phyloP scores from a whole-genome alignment of 1,140 invertebrate genomes.

The Drosophila dunni region DNA sequence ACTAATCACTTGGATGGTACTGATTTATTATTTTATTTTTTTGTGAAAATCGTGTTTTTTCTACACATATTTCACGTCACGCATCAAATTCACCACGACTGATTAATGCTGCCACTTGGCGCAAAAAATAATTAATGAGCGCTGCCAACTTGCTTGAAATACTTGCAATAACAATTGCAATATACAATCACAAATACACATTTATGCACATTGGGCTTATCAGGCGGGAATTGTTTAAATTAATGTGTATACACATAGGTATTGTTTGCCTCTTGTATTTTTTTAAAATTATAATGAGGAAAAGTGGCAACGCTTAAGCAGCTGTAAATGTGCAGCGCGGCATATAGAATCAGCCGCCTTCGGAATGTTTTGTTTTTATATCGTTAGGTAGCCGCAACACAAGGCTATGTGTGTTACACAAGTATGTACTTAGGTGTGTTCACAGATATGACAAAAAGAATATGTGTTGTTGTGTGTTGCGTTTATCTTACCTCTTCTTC shows the following conservation, averaged over 20 bases:
- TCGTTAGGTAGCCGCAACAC: constrained; percentile 20
- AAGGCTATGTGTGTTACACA: not conserved
- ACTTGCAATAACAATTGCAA: constrained; percentile 5
- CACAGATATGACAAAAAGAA: constrained; percentile 2
- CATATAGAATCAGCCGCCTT: constrained; percentile 6
- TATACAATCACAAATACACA: not conserved
- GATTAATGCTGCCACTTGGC: constrained; percentile 54
- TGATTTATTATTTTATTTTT: constrained; percentile 31
- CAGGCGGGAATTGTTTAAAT: constrained; percentile 27
- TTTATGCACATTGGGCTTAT: not conserved
- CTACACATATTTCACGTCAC: constrained; percentile 72
- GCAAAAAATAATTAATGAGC: not conserved
- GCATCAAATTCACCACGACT: constrained; percentile 71
- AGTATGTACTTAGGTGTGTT: not conserved
- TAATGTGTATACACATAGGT: not conserved
- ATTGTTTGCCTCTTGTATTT: not conserved
- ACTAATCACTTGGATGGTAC: constrained; percentile 19
- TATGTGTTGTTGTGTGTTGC: constrained; percentile 11
- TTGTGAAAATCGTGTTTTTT: constrained; percentile 69
- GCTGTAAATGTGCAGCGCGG: constrained; percentile 6
- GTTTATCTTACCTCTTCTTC: constrained; percentile 70
- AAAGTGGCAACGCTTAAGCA: constrained; percentile 27
- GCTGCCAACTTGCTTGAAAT: constrained; percentile 51
- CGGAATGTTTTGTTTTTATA: constrained; percentile 19
- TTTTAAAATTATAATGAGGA: not conserved